Evolutionary conservation across 1,140 invertebrate species (phyloP).

Genomic region (Formica selysi): DNA sequence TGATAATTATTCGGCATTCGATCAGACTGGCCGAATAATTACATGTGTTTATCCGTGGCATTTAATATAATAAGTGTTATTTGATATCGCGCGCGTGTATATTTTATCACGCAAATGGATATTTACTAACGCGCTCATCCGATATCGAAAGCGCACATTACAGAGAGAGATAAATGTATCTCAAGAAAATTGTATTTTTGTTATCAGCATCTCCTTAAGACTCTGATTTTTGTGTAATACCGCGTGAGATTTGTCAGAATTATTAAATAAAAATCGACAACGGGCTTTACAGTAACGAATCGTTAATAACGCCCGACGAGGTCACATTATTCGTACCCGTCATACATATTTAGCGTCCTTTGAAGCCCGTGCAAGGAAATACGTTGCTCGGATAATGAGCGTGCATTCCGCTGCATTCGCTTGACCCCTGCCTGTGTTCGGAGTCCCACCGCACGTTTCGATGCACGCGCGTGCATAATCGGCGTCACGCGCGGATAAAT

Average conservation of each 20-base stretch:
- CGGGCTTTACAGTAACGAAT: not conserved
- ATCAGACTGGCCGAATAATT: constrained; percentile 70
- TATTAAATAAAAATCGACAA: not conserved
- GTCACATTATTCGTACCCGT: constrained; percentile 21
- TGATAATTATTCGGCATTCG: constrained; percentile 73
- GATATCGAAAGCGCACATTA: constrained; percentile 9
- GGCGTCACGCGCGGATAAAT: constrained; percentile 75
- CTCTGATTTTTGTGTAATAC: too few species aligned
- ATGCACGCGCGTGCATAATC: constrained; percentile 73
- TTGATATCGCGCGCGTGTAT: constrained; percentile 61
- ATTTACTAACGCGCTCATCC: too few species aligned
- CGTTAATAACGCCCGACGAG: not conserved
- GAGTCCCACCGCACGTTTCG: constrained; percentile 6
- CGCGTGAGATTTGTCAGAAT: not conserved
- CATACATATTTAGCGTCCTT: constrained; percentile 36
- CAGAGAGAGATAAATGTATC: not conserved
- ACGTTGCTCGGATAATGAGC: constrained; percentile 40
- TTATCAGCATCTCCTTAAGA: too few species aligned
- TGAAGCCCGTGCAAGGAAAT: constrained; percentile 25
- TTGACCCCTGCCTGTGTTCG: not conserved
- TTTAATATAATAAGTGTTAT: constrained; percentile 74
- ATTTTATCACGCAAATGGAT: too few species aligned
- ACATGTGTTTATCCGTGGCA: constrained; percentile 73
- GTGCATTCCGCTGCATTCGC: constrained; percentile 13
- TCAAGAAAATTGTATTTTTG: not conserved